Conservation (phyloP, 2,888 invertebrate genomes). For the Penaeus monodon region DNA sequence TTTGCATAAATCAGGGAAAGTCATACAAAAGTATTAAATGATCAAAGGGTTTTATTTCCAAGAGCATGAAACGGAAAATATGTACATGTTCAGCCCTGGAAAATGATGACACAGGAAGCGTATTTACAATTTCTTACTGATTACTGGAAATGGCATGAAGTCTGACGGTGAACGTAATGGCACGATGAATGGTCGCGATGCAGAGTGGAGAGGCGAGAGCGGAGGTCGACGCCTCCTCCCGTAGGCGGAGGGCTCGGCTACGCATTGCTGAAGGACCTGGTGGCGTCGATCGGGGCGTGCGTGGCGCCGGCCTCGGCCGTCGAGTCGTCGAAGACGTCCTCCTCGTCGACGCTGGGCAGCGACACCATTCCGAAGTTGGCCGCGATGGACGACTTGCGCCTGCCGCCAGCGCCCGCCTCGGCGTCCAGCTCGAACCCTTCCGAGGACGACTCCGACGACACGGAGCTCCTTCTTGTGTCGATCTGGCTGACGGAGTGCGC, state of each 20-base stretch:
- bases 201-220: too few species aligned
- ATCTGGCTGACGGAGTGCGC: slow-evolving; percentile 54
- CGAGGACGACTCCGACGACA: slow-evolving; percentile 45
- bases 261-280: slow-evolving; percentile 4
- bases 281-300: slow-evolving; percentile 5
- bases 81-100: too few species aligned
- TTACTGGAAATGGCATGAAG: too few species aligned
- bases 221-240: too few species aligned
- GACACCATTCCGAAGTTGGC: slow-evolving; percentile 31
- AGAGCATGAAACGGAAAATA: too few species aligned
- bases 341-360: slow-evolving; percentile 59
- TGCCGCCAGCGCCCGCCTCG: slow-evolving; percentile 12
- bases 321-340: slow-evolving; percentile 39
- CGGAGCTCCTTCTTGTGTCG: slow-evolving; percentile 43
- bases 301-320: background rate
- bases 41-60: too few species aligned
- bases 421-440: slow-evolving; percentile 26
- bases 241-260: background rate
- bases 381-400: slow-evolving; percentile 34
- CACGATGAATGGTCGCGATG: too few species aligned
- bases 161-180: too few species aligned
- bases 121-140: too few species aligned
- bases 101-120: too few species aligned
- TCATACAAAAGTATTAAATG: too few species aligned
- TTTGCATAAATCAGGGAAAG: too few species aligned